Percentiles rank a stretch among this genome's conserved stretches.
These are phyloP conservation scores for Amphiprion ocellaris DNA, from an alignment of 2,113 vertebrate species.

Conservation along the genomic window DNA sequence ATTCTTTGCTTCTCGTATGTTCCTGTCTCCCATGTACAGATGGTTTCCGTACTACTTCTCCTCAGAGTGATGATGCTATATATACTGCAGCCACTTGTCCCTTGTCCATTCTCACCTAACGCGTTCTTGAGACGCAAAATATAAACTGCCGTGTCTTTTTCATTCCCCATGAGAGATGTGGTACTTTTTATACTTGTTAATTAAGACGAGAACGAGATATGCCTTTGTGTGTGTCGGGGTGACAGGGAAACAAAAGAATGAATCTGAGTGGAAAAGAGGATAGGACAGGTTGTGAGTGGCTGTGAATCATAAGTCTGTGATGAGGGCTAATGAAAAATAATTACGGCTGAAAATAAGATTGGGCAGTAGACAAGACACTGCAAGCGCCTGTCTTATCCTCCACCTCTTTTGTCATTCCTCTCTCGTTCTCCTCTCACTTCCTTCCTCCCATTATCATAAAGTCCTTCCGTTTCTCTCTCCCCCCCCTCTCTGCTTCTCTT, in stretches of 20 bases:
- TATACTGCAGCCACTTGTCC: constrained; percentile 10
- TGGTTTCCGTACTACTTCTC: constrained; percentile 17
- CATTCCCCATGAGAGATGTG: constrained; percentile 13
- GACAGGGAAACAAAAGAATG: constrained; percentile 4
- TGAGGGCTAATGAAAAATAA: constrained; percentile 59
- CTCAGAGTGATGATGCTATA: constrained; percentile 14
- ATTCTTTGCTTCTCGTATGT: not conserved
- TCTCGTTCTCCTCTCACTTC: not conserved
- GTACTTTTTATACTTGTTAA: constrained; percentile 25
- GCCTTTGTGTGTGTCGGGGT: not conserved
- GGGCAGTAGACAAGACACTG: constrained; percentile 32
- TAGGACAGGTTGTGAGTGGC: constrained; percentile 13
- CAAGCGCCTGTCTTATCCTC: constrained; percentile 13
- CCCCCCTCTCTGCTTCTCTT: constrained; percentile 17
- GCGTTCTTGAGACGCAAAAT: constrained; percentile 32
- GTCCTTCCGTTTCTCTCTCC: constrained; percentile 24
- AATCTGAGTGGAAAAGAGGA: constrained; percentile 14
- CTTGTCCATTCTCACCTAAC: constrained; percentile 16
- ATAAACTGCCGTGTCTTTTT: constrained; percentile 9
- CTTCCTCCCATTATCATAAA: constrained; percentile 34
- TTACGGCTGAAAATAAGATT: constrained; percentile 57
- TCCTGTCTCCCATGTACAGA: constrained; percentile 19
- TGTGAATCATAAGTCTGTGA: constrained; percentile 41
- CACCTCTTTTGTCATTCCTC: constrained; percentile 44
- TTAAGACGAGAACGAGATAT: not conserved